Base-by-base conservation (phyloP, 2,888 invertebrate species). In the Apantesis nais region DNA sequence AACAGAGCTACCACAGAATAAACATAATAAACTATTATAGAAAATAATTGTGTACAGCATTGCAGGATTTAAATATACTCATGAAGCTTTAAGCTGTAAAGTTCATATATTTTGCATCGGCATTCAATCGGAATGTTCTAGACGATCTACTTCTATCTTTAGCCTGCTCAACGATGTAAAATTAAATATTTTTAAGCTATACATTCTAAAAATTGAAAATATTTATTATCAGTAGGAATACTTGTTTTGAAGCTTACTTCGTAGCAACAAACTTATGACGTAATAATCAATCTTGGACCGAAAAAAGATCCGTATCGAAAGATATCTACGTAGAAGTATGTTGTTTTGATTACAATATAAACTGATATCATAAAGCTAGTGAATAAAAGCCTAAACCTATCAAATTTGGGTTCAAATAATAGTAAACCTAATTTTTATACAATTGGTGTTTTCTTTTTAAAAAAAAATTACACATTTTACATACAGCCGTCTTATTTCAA, bases 81-180 rank as follows among this genome's bases (percentile, higher is more conserved):
- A 34, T 34, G 5, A 4, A 55, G 14, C 5, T 12, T 25, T 58
- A 29, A 55, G 4, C 29, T 29, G 58, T 16, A 29, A 29, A 14
- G 58, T 29, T 41, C 19, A 8, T 25, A 25, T 62, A 39, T 41
- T n/a, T 39, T 41, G 29, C 29, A 29, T 11, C 8, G 19, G 16
- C 29, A 62, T 29, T 41, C 11, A 19, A 29, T n/a, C 29, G 2
- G 4, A 39, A 72, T 73, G 65, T 55, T 72, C 9, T 69, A 73
- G 71, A 69, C 72, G 73, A 73, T n/a, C 73, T 72, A 80, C 66
- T 80, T 25, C 12, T 9, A 25, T 12, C 4, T 25, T n/a, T 14
- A 12, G 25, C 25, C 11, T 9, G 0, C n/a, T 55, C 9, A 25
- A 55, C 11, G 2, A n/a, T 52, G 52, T 52, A 48, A n/a, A 52